Evolutionary conservation across 2,113 vertebrate species (phyloP).

Genomic region (Rissa tridactyla): DNA sequence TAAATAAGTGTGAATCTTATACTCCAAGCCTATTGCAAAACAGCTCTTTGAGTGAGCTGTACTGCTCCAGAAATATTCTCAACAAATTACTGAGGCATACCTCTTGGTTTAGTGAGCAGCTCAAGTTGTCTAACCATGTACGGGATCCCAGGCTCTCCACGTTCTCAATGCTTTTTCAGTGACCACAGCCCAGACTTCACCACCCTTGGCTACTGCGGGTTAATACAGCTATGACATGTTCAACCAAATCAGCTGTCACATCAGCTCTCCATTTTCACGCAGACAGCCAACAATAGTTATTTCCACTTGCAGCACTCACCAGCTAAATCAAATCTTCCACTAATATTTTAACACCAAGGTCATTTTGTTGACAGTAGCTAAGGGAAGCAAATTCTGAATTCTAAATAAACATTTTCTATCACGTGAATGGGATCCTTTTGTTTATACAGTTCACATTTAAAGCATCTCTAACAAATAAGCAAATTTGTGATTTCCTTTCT

Average conservation of each 20-base stretch:
- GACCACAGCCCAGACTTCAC: background rate
- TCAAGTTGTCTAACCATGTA: background rate
- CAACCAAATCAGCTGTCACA: constrained; percentile 18
- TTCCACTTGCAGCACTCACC: constrained; percentile 7
- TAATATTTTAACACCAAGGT: background rate
- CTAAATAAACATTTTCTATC: background rate
- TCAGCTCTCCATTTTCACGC: background rate
- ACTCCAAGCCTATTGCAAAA: background rate
- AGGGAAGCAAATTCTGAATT: background rate
- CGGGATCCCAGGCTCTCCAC: background rate
- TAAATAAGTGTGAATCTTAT: background rate
- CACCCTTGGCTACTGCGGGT: background rate
- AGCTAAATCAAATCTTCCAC: background rate
- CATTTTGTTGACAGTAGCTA: background rate
- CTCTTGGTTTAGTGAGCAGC: background rate
- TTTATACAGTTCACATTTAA: background rate
- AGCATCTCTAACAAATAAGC: background rate
- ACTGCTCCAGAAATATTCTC: background rate
- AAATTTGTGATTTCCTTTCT: background rate
- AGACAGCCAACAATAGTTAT: constrained; percentile 11
- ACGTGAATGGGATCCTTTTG: background rate
- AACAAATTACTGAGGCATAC: background rate
- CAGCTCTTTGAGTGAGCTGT: background rate
- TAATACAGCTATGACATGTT: background rate
- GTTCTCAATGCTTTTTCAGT: background rate